Conservation (phyloP, 2,797 vertebrate species). For the Sebastes dallii region DNA sequence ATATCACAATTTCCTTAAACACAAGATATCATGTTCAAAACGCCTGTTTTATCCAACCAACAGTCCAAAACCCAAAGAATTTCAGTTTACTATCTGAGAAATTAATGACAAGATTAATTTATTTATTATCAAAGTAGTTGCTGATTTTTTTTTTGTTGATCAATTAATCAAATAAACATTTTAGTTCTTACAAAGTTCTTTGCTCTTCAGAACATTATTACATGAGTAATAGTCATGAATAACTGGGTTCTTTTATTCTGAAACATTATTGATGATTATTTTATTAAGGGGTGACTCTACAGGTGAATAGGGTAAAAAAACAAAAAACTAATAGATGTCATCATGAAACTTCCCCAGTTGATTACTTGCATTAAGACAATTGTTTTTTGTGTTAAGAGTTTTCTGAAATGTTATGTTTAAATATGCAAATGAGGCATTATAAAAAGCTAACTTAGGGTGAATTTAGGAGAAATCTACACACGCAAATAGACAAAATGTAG, state of each 20-base stretch:
- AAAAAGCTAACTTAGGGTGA: too few species aligned
- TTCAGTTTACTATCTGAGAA: neutral
- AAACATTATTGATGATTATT: neutral
- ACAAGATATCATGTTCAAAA: too few species aligned
- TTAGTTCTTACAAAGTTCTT: neutral
- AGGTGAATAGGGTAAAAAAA: too few species aligned
- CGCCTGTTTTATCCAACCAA: too few species aligned
- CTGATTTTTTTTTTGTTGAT: neutral
- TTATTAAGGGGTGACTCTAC: neutral
- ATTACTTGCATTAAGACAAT: too few species aligned
- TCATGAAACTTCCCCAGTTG: too few species aligned
- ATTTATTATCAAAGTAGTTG: neutral
- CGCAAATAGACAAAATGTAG: fast-evolving
- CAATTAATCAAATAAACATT: neutral
- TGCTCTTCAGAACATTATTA: neutral
- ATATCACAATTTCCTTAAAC: neutral
- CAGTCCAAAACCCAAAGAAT: neutral
- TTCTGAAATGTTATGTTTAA: too few species aligned
- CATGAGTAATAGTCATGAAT: neutral
- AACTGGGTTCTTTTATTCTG: neutral
- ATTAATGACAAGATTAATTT: neutral
- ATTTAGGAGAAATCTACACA: too few species aligned
- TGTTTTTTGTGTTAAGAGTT: too few species aligned
- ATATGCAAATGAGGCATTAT: too few species aligned
- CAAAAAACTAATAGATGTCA: too few species aligned